A percentile compares a stretch with the other conserved stretches of the same genome.
These are phyloP conservation scores for Hippocampus barbouri DNA, from an alignment of 2,113 vertebrate genomes.

Conservation along the genomic window DNA sequence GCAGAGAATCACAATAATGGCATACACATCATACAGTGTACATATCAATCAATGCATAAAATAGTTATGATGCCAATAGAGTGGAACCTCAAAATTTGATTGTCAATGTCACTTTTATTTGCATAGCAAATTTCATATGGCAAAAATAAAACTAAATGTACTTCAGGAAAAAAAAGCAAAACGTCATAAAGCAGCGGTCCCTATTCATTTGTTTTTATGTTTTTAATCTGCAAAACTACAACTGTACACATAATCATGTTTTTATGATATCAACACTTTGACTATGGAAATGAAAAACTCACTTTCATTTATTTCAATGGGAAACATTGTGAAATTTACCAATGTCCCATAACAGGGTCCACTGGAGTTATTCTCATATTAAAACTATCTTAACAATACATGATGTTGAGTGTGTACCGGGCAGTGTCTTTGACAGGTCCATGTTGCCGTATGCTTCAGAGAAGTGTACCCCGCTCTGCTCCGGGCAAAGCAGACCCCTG, in stretches of 20 bases:
- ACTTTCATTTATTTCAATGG: background rate
- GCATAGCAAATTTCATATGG: too few species aligned
- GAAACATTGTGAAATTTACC: too few species aligned
- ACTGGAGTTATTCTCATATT: background rate
- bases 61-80: background rate
- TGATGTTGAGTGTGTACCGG: constrained; percentile 50
- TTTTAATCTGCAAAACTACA: too few species aligned
- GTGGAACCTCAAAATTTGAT: background rate
- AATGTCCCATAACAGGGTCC: background rate
- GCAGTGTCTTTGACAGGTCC: constrained; percentile 61
- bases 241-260: too few species aligned
- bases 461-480: constrained; percentile 66
- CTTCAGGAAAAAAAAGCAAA: too few species aligned
- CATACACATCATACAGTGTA: background rate
- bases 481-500: constrained; percentile 66
- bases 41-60: background rate
- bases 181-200: too few species aligned
- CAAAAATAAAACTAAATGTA: too few species aligned
- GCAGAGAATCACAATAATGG: background rate
- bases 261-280: background rate
- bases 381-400: background rate
- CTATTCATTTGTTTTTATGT: too few species aligned
- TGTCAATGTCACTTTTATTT: background rate
- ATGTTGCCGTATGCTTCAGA: constrained; percentile 71
- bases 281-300: background rate